phyloP scores from a whole-genome alignment of 2,888 invertebrate genomes.

The Opisthograptis luteolata region DNA sequence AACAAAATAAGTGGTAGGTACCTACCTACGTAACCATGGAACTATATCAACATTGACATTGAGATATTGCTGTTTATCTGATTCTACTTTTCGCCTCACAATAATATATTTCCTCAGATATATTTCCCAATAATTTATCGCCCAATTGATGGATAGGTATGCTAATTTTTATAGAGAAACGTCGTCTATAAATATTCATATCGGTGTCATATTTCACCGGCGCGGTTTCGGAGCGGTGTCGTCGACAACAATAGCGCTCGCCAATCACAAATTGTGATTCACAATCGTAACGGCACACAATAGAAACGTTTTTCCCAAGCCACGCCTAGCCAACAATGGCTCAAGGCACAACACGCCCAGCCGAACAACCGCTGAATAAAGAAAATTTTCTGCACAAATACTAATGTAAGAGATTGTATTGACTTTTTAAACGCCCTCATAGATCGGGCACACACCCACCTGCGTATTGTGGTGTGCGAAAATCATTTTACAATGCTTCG shows the following conservation, averaged over 20 bases:
- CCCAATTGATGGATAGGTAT: slow-evolving; percentile 16
- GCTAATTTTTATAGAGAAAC: slow-evolving; percentile 11
- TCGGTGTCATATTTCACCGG: slow-evolving; percentile 38
- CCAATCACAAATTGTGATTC: too few species aligned
- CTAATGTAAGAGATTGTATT: slow-evolving; percentile 79
- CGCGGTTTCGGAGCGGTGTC: slow-evolving; percentile 32
- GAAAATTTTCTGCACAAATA: slow-evolving; percentile 80
- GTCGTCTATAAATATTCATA: slow-evolving; percentile 27
- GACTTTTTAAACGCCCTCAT: slow-evolving; percentile 84
- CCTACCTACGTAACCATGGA: too few species aligned
- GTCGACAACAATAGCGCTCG: slow-evolving; percentile 65
- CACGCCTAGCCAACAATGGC: slow-evolving; percentile 76
- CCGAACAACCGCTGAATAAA: slow-evolving; percentile 66
- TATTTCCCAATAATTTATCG: slow-evolving; percentile 1
- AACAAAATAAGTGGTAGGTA: neutral
- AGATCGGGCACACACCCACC: slow-evolving; percentile 78
- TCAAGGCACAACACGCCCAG: slow-evolving; percentile 75
- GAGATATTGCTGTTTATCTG: slow-evolving; percentile 19
- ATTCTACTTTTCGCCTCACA: slow-evolving; percentile 3
- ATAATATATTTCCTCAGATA: slow-evolving; percentile 4
- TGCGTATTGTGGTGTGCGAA: slow-evolving; percentile 79
- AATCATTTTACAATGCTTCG: slow-evolving; percentile 73
- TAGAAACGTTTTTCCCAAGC: slow-evolving; percentile 73
- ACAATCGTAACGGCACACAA: slow-evolving; percentile 67
- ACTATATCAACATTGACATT: slow-evolving; percentile 15